Evolutionary conservation across 64 coral and sea anemone species (phyloP).

Genomic region (Dendrophyllia cribrosa): DNA sequence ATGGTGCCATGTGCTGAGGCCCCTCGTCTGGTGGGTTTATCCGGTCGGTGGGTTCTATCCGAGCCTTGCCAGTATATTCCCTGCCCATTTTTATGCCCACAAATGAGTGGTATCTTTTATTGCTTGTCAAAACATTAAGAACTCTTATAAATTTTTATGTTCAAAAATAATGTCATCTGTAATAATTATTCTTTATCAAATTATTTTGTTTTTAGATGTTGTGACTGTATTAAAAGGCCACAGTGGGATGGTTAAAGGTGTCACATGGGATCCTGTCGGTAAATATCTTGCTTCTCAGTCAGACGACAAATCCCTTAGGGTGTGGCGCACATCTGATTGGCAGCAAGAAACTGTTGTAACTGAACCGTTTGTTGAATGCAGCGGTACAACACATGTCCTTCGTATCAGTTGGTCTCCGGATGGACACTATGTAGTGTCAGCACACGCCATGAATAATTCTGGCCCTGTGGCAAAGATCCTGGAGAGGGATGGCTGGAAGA

Average conservation of each 20-base stretch:
- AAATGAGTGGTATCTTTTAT: too few relatives aligned
- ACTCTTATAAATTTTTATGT: neutral
- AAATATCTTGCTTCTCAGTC: slow-evolving; percentile 98
- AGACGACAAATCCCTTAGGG: slow-evolving; percentile 89
- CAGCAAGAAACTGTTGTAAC: slow-evolving; percentile 83
- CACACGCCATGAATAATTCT: slow-evolving; percentile 99
- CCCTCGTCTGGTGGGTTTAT: too few relatives aligned
- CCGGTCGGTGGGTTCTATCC: too few relatives aligned
- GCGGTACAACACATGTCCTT: slow-evolving; percentile 95
- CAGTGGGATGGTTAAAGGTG: slow-evolving; percentile 94
- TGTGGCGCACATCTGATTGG: slow-evolving; percentile 98
- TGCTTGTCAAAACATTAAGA: too few relatives aligned
- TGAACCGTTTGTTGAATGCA: slow-evolving; percentile 94
- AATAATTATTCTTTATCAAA: too few relatives aligned
- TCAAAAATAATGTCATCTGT: neutral
- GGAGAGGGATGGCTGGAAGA: slow-evolving; percentile 98
- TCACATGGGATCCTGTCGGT: slow-evolving; percentile 98
- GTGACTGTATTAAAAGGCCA: slow-evolving; percentile 88
- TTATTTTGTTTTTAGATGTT: slow-evolving; percentile 65
- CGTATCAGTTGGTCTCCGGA: slow-evolving; percentile 97
- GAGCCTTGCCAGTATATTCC: too few relatives aligned
- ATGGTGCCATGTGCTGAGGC: too few relatives aligned
- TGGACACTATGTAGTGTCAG: slow-evolving; percentile 98
- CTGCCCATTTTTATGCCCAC: too few relatives aligned
- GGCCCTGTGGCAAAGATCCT: slow-evolving; percentile 98